Conservation (phyloP, 1,140 invertebrate genomes). For the Pissodes strobi region DNA sequence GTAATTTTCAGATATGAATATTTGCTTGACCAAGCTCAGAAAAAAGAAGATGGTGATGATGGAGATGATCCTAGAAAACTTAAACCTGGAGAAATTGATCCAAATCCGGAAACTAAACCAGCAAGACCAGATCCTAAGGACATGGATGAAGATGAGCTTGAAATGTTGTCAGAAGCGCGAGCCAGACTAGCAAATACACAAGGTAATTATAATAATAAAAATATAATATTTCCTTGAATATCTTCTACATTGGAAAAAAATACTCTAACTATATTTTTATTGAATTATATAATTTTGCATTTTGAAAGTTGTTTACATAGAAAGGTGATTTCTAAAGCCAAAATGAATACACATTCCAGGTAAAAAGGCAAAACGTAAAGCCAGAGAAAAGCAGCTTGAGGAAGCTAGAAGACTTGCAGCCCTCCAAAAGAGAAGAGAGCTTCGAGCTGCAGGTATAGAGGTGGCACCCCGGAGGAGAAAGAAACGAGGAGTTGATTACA, state of each 20-base stretch:
- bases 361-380: slow-evolving; percentile 82
- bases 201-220: slow-evolving; percentile 68
- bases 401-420: slow-evolving; percentile 95
- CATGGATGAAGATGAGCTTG: slow-evolving; percentile 99
- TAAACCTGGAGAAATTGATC: slow-evolving; percentile 98
- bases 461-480: slow-evolving; percentile 73
- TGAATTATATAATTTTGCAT: no score
- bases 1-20: slow-evolving; percentile 90
- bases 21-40: slow-evolving; percentile 96
- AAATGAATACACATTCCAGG: not conserved
- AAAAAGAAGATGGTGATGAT: slow-evolving; percentile 94
- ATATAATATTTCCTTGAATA: no score
- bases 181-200: slow-evolving; percentile 98
- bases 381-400: slow-evolving; percentile 97
- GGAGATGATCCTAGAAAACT: slow-evolving; percentile 94
- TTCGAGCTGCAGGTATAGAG: slow-evolving; percentile 96
- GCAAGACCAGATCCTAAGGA: slow-evolving; percentile 99
- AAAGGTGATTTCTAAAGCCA: no score
- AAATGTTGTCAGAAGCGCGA: slow-evolving; percentile 98
- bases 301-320: no score
- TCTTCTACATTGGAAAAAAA: no score
- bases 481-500: slow-evolving; percentile 94
- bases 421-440: slow-evolving; percentile 93
- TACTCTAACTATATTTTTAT: no score
- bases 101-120: slow-evolving; percentile 99